Evolutionary conservation across 2,888 invertebrate species (phyloP).

Genomic region (Eulithis testata): DNA sequence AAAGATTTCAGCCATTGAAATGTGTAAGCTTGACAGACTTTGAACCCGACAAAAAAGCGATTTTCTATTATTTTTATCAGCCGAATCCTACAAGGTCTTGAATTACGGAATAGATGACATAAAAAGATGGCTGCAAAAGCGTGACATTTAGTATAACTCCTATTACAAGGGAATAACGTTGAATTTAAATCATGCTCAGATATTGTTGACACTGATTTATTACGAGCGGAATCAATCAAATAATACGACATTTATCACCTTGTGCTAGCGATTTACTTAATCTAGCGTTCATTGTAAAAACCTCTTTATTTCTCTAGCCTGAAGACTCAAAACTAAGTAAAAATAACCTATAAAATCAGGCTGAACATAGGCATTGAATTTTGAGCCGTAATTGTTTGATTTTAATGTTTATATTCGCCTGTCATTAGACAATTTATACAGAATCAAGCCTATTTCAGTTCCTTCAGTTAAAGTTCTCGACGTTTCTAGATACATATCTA

Average conservation of each 20-base stretch:
- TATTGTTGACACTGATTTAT: slow-evolving; percentile 41
- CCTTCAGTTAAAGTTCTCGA: background rate
- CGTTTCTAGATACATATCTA: background rate
- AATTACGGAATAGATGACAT: slow-evolving; percentile 23
- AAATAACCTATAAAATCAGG: no score
- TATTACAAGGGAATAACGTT: slow-evolving; percentile 33
- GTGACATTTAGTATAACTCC: slow-evolving; percentile 13
- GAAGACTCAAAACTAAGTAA: background rate
- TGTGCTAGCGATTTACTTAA: background rate
- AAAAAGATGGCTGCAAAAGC: slow-evolving; percentile 30
- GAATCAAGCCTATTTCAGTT: no score
- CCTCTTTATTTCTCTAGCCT: background rate
- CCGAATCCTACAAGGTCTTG: slow-evolving; percentile 1
- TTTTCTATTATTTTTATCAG: background rate
- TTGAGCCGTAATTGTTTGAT: no score
- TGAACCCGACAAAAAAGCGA: no score
- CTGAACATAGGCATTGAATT: no score
- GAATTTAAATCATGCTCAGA: slow-evolving; percentile 12
- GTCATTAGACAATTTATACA: no score
- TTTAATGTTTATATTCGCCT: no score
- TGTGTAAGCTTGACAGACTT: no score
- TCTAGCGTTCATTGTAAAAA: background rate
- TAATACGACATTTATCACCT: slow-evolving; percentile 40
- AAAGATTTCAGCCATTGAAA: no score
- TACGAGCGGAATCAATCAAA: slow-evolving; percentile 43